Conservation (phyloP, 1,140 invertebrate species). For the Trichonephila clavata region DNA sequence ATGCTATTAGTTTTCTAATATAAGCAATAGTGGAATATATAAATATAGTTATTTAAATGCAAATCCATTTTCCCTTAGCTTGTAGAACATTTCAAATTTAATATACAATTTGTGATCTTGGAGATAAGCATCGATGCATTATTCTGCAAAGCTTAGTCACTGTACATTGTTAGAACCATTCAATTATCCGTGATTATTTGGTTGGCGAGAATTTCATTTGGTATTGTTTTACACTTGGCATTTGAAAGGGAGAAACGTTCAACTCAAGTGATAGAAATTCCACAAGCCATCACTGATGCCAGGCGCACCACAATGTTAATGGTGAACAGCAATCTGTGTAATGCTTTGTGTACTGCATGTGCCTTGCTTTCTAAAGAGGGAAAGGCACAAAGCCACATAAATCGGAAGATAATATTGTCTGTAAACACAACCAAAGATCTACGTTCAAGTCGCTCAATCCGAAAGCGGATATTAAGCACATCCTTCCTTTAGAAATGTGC, state of each 20-base stretch:
- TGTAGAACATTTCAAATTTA: background rate
- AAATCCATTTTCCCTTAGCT: too few relatives aligned
- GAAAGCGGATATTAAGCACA: conserved; percentile 7
- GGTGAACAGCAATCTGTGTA: conserved; percentile 2
- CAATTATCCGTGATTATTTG: conserved; percentile 18
- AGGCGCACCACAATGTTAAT: conserved; percentile 14
- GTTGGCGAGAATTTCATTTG: conserved; percentile 1
- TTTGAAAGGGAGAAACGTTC: background rate
- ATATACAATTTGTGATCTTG: background rate
- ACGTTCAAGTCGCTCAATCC: background rate
- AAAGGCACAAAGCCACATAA: conserved; percentile 5
- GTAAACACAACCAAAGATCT: conserved; percentile 3
- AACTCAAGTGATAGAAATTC: conserved; percentile 28
- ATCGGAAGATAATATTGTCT: conserved; percentile 31
- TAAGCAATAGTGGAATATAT: too few relatives aligned
- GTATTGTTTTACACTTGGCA: background rate
- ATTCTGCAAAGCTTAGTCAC: background rate
- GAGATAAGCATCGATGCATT: background rate
- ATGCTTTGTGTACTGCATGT: background rate
- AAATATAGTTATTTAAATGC: too few relatives aligned
- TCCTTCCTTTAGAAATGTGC: conserved; percentile 20
- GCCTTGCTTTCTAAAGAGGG: background rate
- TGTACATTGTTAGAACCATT: background rate
- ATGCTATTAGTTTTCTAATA: too few relatives aligned
- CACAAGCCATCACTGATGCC: conserved; percentile 22